Evolutionary conservation across 2,797 vertebrate genomes (phyloP).

Genomic region (Aselliscus stoliczkanus): DNA sequence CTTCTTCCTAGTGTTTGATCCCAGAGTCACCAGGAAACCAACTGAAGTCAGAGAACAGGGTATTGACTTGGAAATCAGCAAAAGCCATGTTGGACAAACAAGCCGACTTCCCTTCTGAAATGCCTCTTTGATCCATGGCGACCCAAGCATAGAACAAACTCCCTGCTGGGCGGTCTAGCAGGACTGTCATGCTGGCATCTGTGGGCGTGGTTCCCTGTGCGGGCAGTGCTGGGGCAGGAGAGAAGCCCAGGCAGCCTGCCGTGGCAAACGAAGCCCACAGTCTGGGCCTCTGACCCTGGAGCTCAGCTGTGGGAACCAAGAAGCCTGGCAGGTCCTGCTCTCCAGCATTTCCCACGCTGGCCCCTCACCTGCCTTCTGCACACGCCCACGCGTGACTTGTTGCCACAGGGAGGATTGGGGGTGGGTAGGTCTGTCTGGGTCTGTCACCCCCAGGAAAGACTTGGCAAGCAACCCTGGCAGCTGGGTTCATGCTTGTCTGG

Average conservation of each 20-base stretch:
- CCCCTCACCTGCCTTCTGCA: too few relatives aligned
- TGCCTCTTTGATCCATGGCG: neutral
- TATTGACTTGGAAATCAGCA: neutral
- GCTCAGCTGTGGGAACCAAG: neutral
- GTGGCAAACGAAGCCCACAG: accelerated
- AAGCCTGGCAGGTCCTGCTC: neutral
- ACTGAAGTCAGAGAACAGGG: neutral
- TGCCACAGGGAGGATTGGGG: neutral
- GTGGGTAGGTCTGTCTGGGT: neutral
- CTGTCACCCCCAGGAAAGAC: neutral
- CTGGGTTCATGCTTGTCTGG: neutral
- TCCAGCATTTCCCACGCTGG: neutral
- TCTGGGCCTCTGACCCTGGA: neutral
- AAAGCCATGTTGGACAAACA: neutral
- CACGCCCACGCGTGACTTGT: neutral
- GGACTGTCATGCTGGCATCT: accelerated
- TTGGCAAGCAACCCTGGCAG: neutral
- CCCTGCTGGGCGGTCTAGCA: accelerated
- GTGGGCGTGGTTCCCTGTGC: neutral
- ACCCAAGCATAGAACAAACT: neutral
- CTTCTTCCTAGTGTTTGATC: neutral
- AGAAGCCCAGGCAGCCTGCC: neutral
- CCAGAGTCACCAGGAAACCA: neutral
- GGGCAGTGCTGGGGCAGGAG: neutral
- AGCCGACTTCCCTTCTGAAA: neutral